Base-by-base conservation (phyloP, 2,113 vertebrate species). In the Struthidea cinerea region DNA sequence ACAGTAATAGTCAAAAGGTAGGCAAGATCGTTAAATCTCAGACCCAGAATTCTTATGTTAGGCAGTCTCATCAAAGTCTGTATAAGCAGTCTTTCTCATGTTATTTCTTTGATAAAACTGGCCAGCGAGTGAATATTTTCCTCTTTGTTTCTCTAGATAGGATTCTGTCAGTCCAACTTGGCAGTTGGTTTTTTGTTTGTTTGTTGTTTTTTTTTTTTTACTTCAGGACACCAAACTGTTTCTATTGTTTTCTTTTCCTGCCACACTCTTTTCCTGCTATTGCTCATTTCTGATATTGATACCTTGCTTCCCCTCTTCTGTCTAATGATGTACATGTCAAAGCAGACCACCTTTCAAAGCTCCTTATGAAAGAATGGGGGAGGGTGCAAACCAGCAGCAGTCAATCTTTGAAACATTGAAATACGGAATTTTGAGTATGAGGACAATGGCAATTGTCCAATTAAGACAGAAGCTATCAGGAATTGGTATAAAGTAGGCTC, bases 281-380 rank as follows among this genome's bases (percentile, higher is more conserved):
- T 91, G 42, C 88, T 96, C 59, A 84, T 91, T 96, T 96, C 87
- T 97, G 96, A 95, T 96, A 96, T 80, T 71, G 94, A 96, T 97
- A 95, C 75, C 37, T 97, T 93, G 65, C 91, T 96, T 96, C 95
- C 57, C 27, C 39, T 94, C 84, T 82, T 94, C 95, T 79, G 75
- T 92, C 86, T 97, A 96, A 97, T 95, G 90, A 97, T 93, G 94
- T 88, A 74, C 49, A 79, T 94, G 95, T 96, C 95, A 96, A 97
- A 97, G 90, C 90, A 94, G 95, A 96, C 86, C 95, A 97, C 97
- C 90, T 97, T 97, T 96, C 90, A 96, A 96, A 93, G 90, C 70
- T 89, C 63, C 63, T 94, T 76, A 9, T 90, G 94, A 96, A 97
- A 96, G 95, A 93, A 77, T 35, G 75, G 37, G 73, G 94, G 95